Conservation (phyloP, 2,797 vertebrate genomes). For the Anguilla megastoma region DNA sequence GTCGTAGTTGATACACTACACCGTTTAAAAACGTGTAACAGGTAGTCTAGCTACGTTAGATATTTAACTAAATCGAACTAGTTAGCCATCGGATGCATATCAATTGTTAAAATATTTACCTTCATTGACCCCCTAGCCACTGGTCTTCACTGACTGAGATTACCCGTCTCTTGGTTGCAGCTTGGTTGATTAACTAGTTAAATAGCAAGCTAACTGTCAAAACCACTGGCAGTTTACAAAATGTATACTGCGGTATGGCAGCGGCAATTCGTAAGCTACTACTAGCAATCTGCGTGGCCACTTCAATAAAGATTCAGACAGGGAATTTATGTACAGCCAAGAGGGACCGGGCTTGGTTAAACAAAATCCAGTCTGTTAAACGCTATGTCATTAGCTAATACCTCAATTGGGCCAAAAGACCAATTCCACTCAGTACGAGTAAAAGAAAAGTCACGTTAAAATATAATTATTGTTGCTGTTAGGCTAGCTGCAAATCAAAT, state of each 20-base stretch:
- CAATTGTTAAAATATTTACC: constrained; percentile 15
- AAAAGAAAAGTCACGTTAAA: neutral
- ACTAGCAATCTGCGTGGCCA: neutral
- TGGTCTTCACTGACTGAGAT: constrained; percentile 27
- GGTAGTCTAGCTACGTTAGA: neutral
- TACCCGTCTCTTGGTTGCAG: constrained; percentile 47
- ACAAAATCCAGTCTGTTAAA: constrained; percentile 16
- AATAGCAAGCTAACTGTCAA: constrained; percentile 49
- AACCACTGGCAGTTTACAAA: constrained; percentile 5
- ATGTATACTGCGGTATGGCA: constrained; percentile 24
- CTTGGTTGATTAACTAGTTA: constrained; percentile 55
- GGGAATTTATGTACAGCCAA: constrained; percentile 7
- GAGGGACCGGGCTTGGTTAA: neutral
- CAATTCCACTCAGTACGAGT: neutral
- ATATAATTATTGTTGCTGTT: neutral
- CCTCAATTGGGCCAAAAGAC: neutral
- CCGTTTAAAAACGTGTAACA: constrained; percentile 10
- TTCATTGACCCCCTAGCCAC: constrained; percentile 31
- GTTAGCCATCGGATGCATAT: neutral
- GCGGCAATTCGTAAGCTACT: neutral
- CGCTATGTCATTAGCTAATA: neutral
- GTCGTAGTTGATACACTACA: neutral
- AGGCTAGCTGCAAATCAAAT: neutral
- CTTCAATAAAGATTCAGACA: neutral
- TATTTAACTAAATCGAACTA: neutral